These are phyloP conservation scores for Drosophila quinaria DNA, from an alignment of 2,888 invertebrate species.

Conservation along the genomic window DNA sequence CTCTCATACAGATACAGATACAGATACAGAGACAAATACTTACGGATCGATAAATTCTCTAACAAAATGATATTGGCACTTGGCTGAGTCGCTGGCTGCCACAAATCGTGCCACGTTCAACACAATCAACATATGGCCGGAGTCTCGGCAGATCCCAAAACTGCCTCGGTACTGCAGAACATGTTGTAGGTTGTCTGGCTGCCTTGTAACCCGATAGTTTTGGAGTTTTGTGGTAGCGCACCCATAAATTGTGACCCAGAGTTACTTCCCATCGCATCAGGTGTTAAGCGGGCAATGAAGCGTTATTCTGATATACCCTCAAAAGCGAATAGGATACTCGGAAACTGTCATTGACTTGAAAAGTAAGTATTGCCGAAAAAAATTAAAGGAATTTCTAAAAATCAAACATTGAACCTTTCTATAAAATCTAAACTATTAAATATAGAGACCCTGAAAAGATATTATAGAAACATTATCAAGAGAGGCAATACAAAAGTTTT, in stretches of 20 bases:
- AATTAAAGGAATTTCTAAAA: too few species aligned
- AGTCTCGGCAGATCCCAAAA: slow-evolving; percentile 51
- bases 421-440: too few species aligned
- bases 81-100: slow-evolving; percentile 41
- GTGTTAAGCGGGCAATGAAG: slow-evolving; percentile 72
- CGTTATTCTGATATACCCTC: slow-evolving; percentile 53
- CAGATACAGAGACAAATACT: slow-evolving; percentile 3
- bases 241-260: slow-evolving; percentile 73
- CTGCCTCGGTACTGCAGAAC: slow-evolving; percentile 51
- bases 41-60: slow-evolving; percentile 61
- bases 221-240: slow-evolving; percentile 83
- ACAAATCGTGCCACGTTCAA: slow-evolving; percentile 64
- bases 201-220: slow-evolving; percentile 81
- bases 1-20: slow-evolving; percentile 4
- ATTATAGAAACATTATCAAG: too few species aligned
- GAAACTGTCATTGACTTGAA: neutral
- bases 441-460: too few species aligned
- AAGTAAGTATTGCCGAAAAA: too few species aligned
- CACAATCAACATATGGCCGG: slow-evolving; percentile 70
- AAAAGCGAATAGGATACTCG: neutral
- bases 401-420: too few species aligned
- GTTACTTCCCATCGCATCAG: slow-evolving; percentile 66
- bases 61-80: slow-evolving; percentile 73
- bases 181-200: slow-evolving; percentile 81
- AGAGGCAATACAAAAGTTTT: too few species aligned